phyloP scores from a whole-genome alignment of 2,797 vertebrate genomes.

The Bucorvus abyssinicus region DNA sequence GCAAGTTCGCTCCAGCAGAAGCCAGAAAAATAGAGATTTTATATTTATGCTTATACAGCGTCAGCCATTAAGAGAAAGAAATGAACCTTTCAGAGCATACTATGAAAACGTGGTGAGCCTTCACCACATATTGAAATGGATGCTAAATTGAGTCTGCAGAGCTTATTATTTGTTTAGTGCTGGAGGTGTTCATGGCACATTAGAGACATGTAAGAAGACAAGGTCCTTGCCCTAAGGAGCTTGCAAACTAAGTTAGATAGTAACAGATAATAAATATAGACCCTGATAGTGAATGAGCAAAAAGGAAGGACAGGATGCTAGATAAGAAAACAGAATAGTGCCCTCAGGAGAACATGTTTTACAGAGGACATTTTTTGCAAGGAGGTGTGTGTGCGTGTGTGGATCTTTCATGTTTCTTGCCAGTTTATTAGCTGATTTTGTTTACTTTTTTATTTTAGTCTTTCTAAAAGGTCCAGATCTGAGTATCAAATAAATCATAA shows the following conservation, averaged over 20 bases:
- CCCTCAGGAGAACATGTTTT: not conserved
- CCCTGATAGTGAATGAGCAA: not conserved
- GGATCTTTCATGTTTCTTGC: not conserved
- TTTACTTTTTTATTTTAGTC: not conserved
- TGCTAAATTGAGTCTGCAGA: conserved; percentile 51
- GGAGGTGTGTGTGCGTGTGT: accelerated
- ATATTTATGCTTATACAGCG: conserved; percentile 4
- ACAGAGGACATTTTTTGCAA: not conserved
- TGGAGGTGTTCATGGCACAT: conserved; percentile 40
- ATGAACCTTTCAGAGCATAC: not conserved
- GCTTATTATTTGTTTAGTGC: conserved; percentile 55
- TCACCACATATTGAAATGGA: conserved; percentile 60
- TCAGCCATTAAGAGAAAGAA: conserved; percentile 25
- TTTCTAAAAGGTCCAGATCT: not conserved
- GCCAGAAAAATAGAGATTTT: conserved; percentile 13
- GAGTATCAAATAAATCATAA: not conserved
- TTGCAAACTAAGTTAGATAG: conserved; percentile 36
- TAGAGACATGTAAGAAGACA: conserved; percentile 27
- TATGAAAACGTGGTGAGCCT: conserved; percentile 13
- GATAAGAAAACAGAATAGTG: not conserved
- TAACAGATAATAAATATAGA: conserved; percentile 49
- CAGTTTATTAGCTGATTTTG: not conserved
- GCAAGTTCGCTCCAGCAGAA: conserved; percentile 12
- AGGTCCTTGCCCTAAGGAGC: conserved; percentile 45
- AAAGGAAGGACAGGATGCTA: not conserved